phyloP scores from a whole-genome alignment of 2,797 vertebrate genomes.

The Tragopan temminckii region DNA sequence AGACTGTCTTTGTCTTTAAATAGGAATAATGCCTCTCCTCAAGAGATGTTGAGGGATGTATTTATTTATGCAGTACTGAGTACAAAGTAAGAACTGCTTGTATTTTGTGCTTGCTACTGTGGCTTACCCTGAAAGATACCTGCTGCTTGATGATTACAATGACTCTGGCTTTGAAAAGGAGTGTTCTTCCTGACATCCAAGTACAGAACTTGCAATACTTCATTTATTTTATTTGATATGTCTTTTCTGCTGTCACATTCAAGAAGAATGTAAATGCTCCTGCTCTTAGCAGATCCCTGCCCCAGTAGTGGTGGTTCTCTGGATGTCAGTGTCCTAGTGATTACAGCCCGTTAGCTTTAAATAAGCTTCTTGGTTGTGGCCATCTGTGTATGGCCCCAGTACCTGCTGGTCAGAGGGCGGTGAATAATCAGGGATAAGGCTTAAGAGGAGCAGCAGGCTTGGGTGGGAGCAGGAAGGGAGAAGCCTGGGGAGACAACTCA shows the following conservation, averaged over 20 bases:
- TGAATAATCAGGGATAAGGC: constrained; percentile 91
- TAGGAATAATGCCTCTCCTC: constrained; percentile 6
- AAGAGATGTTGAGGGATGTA: not conserved
- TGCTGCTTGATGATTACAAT: accelerated
- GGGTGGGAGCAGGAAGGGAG: constrained; percentile 45
- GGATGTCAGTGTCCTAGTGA: not conserved
- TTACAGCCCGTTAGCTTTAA: constrained; percentile 55
- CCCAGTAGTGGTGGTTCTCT: accelerated
- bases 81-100: not conserved
- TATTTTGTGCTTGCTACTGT: not conserved
- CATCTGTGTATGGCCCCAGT: constrained; percentile 81
- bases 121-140: not conserved
- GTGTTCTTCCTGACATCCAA: not conserved
- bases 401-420: constrained; percentile 76
- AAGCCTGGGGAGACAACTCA: not conserved
- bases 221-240: not conserved
- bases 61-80: not conserved
- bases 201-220: accelerated
- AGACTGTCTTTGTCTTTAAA: constrained; percentile 50
- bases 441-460: constrained; percentile 81
- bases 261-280: not conserved
- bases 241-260: not conserved
- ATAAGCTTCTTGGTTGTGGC: constrained; percentile 68
- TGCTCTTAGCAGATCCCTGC: not conserved
- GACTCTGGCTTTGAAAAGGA: not conserved